Evolutionary conservation across 2,797 vertebrate genomes (phyloP).

Genomic region (Leucoraja ocellata): DNA sequence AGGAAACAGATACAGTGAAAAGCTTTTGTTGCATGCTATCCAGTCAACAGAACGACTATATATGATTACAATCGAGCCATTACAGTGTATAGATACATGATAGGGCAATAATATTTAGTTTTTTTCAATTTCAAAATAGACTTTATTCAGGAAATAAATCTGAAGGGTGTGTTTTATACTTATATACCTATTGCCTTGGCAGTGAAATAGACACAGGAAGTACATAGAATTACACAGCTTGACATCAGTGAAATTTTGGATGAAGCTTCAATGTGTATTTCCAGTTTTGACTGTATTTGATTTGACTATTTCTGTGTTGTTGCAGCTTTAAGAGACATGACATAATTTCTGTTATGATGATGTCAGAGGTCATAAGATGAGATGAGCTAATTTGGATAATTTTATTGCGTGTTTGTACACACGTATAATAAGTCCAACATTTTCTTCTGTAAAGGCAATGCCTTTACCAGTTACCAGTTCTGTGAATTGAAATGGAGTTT

Average conservation of each 20-base stretch:
- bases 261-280: background rate
- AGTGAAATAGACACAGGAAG: background rate
- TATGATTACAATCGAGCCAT: too few species aligned
- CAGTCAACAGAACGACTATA: too few species aligned
- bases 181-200: too few species aligned
- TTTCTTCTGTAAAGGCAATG: background rate
- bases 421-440: background rate
- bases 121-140: too few species aligned
- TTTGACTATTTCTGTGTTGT: background rate
- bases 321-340: background rate
- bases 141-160: too few species aligned
- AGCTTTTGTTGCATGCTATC: too few species aligned
- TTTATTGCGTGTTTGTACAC: background rate
- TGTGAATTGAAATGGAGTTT: background rate
- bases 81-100: too few species aligned
- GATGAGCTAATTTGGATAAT: background rate
- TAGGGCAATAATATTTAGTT: too few species aligned
- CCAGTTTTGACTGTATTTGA: conserved; percentile 7
- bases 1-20: too few species aligned
- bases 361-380: background rate
- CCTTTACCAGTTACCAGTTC: background rate
- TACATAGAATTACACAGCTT: background rate
- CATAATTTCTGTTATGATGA: background rate
- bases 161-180: too few species aligned
- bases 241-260: background rate